phyloP scores from a whole-genome alignment of 2,888 invertebrate genomes.

The Rutpela maculata region DNA sequence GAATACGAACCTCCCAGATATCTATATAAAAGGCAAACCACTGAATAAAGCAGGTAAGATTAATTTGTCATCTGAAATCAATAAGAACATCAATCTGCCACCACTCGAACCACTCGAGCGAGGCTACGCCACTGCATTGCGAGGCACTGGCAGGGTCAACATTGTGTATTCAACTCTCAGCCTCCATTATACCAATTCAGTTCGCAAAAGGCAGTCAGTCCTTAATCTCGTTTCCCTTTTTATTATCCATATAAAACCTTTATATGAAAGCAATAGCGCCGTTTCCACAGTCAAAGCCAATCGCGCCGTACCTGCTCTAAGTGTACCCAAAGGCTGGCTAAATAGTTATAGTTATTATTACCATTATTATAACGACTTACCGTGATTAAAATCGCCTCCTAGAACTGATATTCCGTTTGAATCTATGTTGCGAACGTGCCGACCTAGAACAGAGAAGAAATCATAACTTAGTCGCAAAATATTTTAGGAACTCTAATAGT shows the following conservation, averaged over 20 bases:
- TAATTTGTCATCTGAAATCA: neutral
- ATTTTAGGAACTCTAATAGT: slow-evolving; percentile 14
- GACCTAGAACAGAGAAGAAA: slow-evolving; percentile 68
- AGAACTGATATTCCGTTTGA: slow-evolving; percentile 72
- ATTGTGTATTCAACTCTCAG: slow-evolving; percentile 71
- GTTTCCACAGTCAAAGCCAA: slow-evolving; percentile 43
- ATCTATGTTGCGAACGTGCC: slow-evolving; percentile 72
- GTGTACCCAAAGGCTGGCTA: slow-evolving; percentile 23
- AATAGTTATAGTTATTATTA: slow-evolving; percentile 64
- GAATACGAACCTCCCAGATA: no score
- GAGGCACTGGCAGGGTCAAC: slow-evolving; percentile 61
- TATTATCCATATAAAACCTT: slow-evolving; percentile 71
- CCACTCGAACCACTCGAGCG: neutral
- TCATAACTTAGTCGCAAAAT: slow-evolving; percentile 32
- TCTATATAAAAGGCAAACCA: no score
- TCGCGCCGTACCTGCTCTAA: slow-evolving; percentile 24
- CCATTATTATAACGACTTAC: slow-evolving; percentile 65
- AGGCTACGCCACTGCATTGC: slow-evolving; percentile 29
- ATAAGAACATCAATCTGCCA: neutral
- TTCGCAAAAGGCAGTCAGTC: slow-evolving; percentile 67
- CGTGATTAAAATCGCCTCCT: slow-evolving; percentile 73
- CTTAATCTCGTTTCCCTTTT: slow-evolving; percentile 72
- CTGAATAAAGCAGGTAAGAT: no score
- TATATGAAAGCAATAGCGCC: slow-evolving; percentile 69
- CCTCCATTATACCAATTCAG: slow-evolving; percentile 68